These are phyloP conservation scores for Urocitellus parryii DNA, from an alignment of 2,113 vertebrate genomes.

Conservation along the genomic window DNA sequence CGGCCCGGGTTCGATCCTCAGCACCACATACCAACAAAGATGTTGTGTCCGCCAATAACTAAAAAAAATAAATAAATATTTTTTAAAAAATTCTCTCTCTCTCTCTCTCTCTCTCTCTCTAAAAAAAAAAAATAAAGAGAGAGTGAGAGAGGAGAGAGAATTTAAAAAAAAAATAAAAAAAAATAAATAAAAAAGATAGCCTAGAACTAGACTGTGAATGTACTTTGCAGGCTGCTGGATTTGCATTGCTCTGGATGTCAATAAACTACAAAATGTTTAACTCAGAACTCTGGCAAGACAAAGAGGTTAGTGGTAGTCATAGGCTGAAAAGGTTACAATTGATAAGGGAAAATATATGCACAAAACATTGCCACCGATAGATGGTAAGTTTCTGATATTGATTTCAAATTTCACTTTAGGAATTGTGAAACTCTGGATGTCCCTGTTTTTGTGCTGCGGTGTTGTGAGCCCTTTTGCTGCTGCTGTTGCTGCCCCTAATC, in stretches of 20 bases:
- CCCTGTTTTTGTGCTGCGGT: not conserved
- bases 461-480: not conserved
- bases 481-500: not conserved
- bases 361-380: not conserved
- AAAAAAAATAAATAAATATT: no score
- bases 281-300: not conserved
- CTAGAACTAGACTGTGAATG: not conserved
- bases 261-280: not conserved
- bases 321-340: not conserved
- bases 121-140: no score
- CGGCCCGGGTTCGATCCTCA: no score
- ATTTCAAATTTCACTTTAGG: not conserved
- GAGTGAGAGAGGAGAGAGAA: no score
- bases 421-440: not conserved
- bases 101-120: no score
- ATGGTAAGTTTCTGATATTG: not conserved
- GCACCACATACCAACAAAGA: no score
- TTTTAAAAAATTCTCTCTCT: no score
- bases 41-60: no score
- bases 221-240: not conserved
- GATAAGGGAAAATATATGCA: not conserved
- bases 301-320: not conserved
- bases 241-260: not conserved
- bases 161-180: no score
- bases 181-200: no score